Evolutionary conservation across 2,888 invertebrate genomes (phyloP).

Genomic region (Diabrotica balteata): DNA sequence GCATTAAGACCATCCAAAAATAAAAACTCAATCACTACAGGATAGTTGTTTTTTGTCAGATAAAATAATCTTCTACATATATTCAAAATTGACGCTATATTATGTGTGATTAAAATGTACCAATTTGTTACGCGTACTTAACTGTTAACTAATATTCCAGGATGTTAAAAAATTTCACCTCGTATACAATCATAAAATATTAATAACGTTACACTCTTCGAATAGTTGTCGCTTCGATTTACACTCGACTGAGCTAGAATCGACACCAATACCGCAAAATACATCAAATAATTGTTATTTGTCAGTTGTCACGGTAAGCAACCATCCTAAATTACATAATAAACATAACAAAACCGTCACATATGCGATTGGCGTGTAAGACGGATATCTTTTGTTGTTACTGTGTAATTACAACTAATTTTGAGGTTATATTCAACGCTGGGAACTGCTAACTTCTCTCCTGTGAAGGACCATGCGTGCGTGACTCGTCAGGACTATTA

Average conservation of each 20-base stretch:
- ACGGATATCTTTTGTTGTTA: conserved; percentile 38
- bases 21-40: too few relatives aligned
- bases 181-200: not conserved
- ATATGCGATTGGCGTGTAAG: conserved; percentile 41
- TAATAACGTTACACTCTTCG: conserved; percentile 15
- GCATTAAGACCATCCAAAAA: too few relatives aligned
- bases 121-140: too few relatives aligned
- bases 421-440: conserved; percentile 39
- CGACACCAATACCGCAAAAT: conserved; percentile 28
- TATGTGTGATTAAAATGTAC: too few relatives aligned
- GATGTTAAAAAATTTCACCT: not conserved
- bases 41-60: too few relatives aligned
- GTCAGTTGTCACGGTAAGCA: conserved; percentile 38
- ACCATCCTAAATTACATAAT: conserved; percentile 37
- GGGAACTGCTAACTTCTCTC: conserved; percentile 33
- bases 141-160: too few relatives aligned
- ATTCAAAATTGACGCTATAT: too few relatives aligned
- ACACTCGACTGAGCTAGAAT: conserved; percentile 20
- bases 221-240: conserved; percentile 8
- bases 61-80: too few relatives aligned
- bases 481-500: conserved; percentile 37
- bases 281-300: conserved; percentile 27
- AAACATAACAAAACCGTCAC: conserved; percentile 35
- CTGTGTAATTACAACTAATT: conserved; percentile 39
- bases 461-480: conserved; percentile 34